A percentile compares a stretch with the other conserved stretches of the same genome.
Conservation (phyloP, 1,140 invertebrate species). For the Drosophila takahashii region DNA sequence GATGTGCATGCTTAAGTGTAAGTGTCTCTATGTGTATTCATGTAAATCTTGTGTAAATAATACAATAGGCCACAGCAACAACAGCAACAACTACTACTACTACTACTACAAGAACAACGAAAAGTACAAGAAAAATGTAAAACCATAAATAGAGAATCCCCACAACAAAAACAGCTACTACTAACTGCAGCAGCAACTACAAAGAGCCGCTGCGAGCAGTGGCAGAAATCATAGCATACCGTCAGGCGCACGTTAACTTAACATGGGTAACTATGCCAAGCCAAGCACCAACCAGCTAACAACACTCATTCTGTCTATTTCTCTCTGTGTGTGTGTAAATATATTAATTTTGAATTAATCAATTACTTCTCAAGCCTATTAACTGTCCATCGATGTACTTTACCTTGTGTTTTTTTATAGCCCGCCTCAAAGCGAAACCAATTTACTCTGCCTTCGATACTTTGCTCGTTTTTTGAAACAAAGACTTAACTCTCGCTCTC, state of each 20-base stretch:
- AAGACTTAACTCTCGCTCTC: slow-evolving; percentile 52
- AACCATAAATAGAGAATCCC: slow-evolving; percentile 55
- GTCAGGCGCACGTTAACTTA: slow-evolving; percentile 79
- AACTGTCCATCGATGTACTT: slow-evolving; percentile 42
- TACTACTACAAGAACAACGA: slow-evolving; percentile 42
- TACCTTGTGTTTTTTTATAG: slow-evolving; percentile 55
- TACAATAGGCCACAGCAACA: slow-evolving; percentile 66
- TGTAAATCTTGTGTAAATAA: slow-evolving; percentile 68
- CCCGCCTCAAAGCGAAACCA: slow-evolving; percentile 41
- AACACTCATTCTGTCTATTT: slow-evolving; percentile 26
- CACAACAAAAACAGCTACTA: slow-evolving; percentile 50
- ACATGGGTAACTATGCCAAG: slow-evolving; percentile 80
- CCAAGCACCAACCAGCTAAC: slow-evolving; percentile 19
- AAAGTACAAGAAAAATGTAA: slow-evolving; percentile 53
- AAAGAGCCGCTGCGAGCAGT: slow-evolving; percentile 45
- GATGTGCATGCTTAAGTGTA: slow-evolving; percentile 47
- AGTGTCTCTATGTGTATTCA: slow-evolving; percentile 44
- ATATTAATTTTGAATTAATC: neutral
- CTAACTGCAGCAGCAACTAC: slow-evolving; percentile 55
- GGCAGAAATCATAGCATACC: slow-evolving; percentile 72
- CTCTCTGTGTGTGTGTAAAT: slow-evolving; percentile 15
- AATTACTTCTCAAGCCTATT: slow-evolving; percentile 9
- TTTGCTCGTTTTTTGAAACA: slow-evolving; percentile 41
- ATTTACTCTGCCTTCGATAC: slow-evolving; percentile 31
- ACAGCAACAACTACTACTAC: slow-evolving; percentile 28